Percentiles rank a stretch among this genome's conserved stretches.
Evolutionary conservation across 2,888 invertebrate genomes (phyloP).

Genomic region (Phaonia tiefii): DNA sequence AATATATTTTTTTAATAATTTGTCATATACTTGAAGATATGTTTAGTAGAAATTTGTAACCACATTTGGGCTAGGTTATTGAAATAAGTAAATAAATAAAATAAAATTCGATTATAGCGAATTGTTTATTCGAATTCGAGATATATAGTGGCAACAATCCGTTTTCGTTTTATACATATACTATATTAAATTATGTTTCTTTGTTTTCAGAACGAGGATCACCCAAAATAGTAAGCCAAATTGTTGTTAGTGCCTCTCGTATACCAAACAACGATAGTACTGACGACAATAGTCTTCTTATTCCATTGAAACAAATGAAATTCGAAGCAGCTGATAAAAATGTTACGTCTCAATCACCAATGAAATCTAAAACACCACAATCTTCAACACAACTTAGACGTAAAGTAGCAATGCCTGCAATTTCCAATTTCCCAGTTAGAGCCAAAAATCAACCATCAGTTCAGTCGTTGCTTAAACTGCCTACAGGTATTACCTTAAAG

Average conservation of each 20-base stretch:
- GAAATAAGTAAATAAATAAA: too few species aligned
- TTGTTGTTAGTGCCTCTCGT: conserved; percentile 39
- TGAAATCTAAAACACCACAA: conserved; percentile 1
- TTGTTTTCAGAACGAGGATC: background rate
- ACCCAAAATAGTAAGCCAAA: conserved; percentile 50
- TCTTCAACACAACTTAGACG: conserved; percentile 51
- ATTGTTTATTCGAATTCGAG: too few species aligned
- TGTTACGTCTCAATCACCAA: background rate
- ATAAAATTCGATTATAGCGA: too few species aligned
- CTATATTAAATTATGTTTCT: background rate
- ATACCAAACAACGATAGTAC: background rate
- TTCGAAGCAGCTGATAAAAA: background rate
- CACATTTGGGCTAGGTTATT: too few species aligned
- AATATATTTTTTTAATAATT: too few species aligned
- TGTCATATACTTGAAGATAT: too few species aligned
- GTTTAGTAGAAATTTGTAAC: too few species aligned
- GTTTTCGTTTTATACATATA: too few species aligned
- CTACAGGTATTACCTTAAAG: conserved; percentile 57
- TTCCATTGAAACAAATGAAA: conserved; percentile 60
- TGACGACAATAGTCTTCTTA: conserved; percentile 39
- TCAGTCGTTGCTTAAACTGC: conserved; percentile 59
- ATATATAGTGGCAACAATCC: too few species aligned
- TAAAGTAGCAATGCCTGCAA: conserved; percentile 42
- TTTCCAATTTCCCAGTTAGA: background rate
- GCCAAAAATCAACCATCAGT: conserved; percentile 54